These are phyloP conservation scores for Protula sp. DNA, from an alignment of 2,888 invertebrate species.

Conservation along the genomic window DNA sequence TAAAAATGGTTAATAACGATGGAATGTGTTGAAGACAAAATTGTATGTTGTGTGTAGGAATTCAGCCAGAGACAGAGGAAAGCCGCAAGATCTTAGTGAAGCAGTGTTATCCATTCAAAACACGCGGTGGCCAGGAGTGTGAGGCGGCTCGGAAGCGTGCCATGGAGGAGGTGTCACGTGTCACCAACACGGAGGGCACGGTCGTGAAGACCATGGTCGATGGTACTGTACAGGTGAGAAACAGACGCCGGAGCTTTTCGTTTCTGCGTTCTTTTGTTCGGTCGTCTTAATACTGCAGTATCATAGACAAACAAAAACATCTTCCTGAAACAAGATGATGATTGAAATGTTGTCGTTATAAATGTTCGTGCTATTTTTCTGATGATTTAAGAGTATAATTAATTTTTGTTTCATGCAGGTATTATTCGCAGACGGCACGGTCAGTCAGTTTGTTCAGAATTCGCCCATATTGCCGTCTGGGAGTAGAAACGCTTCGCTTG, in stretches of 20 bases:
- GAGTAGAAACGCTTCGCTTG: constrained; percentile 29
- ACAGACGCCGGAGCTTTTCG: too few relatives aligned
- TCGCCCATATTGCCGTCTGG: constrained; percentile 13
- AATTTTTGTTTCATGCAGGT: background rate
- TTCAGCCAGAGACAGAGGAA: constrained; percentile 32
- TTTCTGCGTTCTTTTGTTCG: too few relatives aligned
- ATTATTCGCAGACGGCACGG: constrained; percentile 45
- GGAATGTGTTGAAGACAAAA: too few relatives aligned
- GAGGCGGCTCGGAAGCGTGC: constrained; percentile 36
- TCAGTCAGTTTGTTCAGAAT: constrained; percentile 25
- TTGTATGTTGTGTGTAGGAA: too few relatives aligned
- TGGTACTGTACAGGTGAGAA: constrained; percentile 45
- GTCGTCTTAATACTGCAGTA: too few relatives aligned
- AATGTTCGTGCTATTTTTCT: too few relatives aligned
- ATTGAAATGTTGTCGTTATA: too few relatives aligned
- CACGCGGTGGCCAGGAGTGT: constrained; percentile 39
- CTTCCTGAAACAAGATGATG: too few relatives aligned
- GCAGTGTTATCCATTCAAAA: constrained; percentile 47
- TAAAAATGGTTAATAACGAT: too few relatives aligned
- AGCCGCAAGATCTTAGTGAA: constrained; percentile 38
- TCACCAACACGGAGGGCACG: constrained; percentile 48
- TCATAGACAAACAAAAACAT: too few relatives aligned
- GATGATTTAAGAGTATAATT: too few relatives aligned
- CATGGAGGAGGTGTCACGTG: constrained; percentile 37
- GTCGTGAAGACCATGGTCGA: constrained; percentile 49